These are phyloP conservation scores for Chaenocephalus aceratus DNA, from an alignment of 2,113 vertebrate species.

Conservation along the genomic window DNA sequence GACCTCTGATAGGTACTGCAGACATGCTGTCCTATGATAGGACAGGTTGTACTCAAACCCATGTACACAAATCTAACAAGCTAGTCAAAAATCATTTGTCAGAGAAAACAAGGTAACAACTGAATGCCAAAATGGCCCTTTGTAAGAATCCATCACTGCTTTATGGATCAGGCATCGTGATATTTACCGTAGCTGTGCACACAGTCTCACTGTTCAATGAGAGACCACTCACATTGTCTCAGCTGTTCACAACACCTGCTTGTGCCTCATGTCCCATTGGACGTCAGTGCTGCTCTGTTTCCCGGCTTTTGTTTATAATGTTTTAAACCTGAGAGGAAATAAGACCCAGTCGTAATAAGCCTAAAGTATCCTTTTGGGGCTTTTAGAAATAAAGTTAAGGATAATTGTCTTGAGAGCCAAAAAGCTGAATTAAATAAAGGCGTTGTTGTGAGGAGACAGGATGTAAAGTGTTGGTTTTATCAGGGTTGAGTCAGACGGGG, in stretches of 20 bases:
- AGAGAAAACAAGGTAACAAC: background rate
- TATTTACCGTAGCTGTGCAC: background rate
- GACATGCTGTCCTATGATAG: background rate
- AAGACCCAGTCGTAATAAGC: background rate
- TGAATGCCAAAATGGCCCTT: background rate
- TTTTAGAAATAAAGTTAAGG: background rate
- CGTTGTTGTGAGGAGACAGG: background rate
- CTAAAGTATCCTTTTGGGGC: background rate
- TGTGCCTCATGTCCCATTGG: background rate
- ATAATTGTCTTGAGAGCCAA: background rate
- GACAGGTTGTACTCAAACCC: background rate
- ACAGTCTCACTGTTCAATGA: background rate
- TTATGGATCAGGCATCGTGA: background rate
- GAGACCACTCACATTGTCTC: background rate
- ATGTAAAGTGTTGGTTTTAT: constrained; percentile 19
- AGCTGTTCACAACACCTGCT: background rate
- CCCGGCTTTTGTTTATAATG: background rate
- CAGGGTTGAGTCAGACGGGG: constrained; percentile 20
- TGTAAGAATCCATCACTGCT: background rate
- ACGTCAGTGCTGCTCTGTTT: background rate
- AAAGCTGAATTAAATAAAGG: background rate
- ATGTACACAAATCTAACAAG: background rate
- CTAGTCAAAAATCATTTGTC: background rate
- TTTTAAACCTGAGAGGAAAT: background rate
- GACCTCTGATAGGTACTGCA: background rate